A percentile compares a stretch with the other conserved stretches of the same genome.
Conservation (phyloP, 2,888 invertebrate species). For the Archaeoteleia sp. region DNA sequence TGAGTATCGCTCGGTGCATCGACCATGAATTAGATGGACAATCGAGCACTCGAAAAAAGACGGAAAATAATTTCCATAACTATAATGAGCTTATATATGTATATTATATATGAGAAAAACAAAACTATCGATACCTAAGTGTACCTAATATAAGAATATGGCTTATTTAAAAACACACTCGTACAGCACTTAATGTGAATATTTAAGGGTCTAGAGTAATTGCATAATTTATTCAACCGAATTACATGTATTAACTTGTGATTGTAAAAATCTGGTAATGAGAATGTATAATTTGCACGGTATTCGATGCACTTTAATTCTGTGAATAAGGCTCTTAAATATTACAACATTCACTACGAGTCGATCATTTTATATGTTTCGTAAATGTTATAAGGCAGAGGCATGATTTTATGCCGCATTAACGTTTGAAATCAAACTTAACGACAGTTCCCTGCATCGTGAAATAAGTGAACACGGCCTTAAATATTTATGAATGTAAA, state of each 20-base stretch:
- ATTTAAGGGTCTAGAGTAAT: conserved; percentile 29
- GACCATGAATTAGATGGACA: conserved; percentile 50
- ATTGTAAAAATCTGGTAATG: conserved; percentile 11
- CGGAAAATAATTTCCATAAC: conserved; percentile 68
- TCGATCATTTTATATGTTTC: conserved; percentile 61
- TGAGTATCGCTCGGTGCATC: conserved; percentile 63
- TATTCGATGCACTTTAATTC: conserved; percentile 1
- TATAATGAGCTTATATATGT: conserved; percentile 74
- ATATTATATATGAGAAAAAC: conserved; percentile 55
- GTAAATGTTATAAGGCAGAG: conserved; percentile 55
- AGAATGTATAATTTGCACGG: conserved; percentile 1
- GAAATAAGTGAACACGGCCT: conserved; percentile 66
- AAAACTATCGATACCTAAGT: conserved; percentile 72
- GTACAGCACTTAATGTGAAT: conserved; percentile 36
- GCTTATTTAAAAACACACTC: conserved; percentile 63
- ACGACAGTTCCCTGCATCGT: conserved; percentile 65
- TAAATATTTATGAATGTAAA: conserved; percentile 62
- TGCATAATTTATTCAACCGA: conserved; percentile 14
- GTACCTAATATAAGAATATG: conserved; percentile 70
- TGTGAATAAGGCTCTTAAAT: conserved; percentile 28
- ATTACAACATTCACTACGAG: conserved; percentile 25
- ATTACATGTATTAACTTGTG: not conserved
- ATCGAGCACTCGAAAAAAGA: conserved; percentile 54
- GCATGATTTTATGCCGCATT: conserved; percentile 37
- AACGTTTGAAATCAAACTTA: conserved; percentile 61